Percentiles rank a stretch among this genome's conserved stretches.
phyloP scores from a whole-genome alignment of 2,888 invertebrate species.

The Pollenia labialis region DNA sequence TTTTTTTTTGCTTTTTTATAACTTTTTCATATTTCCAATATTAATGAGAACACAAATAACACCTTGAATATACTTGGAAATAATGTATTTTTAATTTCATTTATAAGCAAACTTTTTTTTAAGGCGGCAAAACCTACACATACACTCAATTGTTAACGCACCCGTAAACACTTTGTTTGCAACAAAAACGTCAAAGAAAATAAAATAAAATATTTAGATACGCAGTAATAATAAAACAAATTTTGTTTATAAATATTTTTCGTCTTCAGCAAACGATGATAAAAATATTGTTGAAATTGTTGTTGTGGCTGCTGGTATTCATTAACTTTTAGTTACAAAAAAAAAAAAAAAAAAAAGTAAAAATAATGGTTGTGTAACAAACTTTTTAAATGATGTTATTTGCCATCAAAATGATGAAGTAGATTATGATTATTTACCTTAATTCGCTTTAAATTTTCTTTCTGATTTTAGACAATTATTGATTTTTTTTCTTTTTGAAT shows the following conservation, averaged over 20 bases:
- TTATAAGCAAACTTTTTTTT: conserved; percentile 32
- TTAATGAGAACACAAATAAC: background rate
- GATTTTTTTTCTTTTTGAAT: background rate
- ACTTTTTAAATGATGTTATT: conserved; percentile 39
- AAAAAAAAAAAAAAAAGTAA: background rate
- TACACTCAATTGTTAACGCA: conserved; percentile 1
- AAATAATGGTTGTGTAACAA: conserved; percentile 18
- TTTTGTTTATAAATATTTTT: background rate
- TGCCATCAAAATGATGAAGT: conserved; percentile 15
- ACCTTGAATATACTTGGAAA: conserved; percentile 35
- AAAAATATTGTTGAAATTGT: background rate
- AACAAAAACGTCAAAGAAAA: background rate
- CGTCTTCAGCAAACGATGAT: background rate
- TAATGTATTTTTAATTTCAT: conserved; percentile 67
- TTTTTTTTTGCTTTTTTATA: background rate
- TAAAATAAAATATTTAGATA: conserved; percentile 24
- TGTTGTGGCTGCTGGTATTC: conserved; percentile 23
- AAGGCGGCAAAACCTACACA: background rate
- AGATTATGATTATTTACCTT: conserved; percentile 35
- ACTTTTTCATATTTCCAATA: conserved; percentile 19
- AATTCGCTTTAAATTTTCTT: background rate
- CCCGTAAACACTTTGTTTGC: background rate
- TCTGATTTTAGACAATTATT: background rate
- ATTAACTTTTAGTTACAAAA: conserved; percentile 37
- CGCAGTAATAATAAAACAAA: conserved; percentile 22